Evolutionary conservation across 2,113 vertebrate genomes (phyloP), one percentile per base, ranked within the genome.

Genomic region (Ochotona princeps): DNA sequence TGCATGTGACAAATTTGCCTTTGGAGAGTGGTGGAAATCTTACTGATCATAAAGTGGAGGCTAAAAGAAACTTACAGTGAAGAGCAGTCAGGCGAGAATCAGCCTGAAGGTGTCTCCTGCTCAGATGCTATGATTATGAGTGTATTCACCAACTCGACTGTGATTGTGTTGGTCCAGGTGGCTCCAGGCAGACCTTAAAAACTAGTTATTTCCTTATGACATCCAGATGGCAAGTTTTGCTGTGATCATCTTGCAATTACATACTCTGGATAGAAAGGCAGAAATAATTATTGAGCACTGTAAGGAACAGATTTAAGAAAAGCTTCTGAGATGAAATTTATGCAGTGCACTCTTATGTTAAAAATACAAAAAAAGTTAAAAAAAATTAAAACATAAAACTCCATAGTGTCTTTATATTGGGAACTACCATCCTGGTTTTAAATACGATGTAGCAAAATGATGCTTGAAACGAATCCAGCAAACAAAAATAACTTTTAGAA

Each of bases 181-280:
- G 90, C 79, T 76, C 21, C 70, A 84, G 93, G 88, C 83, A 69
- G 84, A 72, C 20, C n/a, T 65, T 84, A 15, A 30, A 87, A 94
- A 65, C 38, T 30, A 84, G 44, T 87, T 73, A 35, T 90, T 96
- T 93, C 78, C 89, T 87, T 66, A 91, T 18, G 57, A 63, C 6
- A 10, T 89, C 86, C 95, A 96, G 94, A 94, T 79, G 86, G 92
- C 63, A 76, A 66, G 75, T n/a, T 90, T 90, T 61, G 65, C 30
- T 92, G 72, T 66, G 66, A 92, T 91, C 49, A 0, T 92, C 80
- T 94, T 91, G 66, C 35, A 94, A 81, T 95, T 83, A 60, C 21
- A 89, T 32, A 72, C 38, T 81, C 80, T 82, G 60, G 65, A 51
- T 49, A 54, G 83, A 89, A 91, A 63, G 51, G 35, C 28, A 92